A percentile compares a stretch with the other conserved stretches of the same genome.
Conservation (phyloP, 2,888 invertebrate species). For the Notodonta dromedarius region DNA sequence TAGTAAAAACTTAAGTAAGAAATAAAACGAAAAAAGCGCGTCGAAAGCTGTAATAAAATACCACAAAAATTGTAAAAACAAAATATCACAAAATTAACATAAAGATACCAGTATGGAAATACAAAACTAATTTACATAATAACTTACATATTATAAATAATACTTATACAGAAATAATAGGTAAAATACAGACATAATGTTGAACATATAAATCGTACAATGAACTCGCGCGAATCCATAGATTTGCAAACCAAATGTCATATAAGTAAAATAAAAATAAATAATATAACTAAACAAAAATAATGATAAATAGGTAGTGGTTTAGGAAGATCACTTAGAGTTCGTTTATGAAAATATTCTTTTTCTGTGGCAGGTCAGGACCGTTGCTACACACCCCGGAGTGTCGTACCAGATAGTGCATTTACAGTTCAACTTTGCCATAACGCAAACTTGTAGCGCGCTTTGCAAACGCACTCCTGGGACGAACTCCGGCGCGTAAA, state of each 20-base stretch:
- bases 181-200: conserved; percentile 32
- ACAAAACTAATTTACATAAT: conserved; percentile 31
- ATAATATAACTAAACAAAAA: conserved; percentile 27
- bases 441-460: conserved; percentile 79
- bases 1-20: conserved; percentile 12
- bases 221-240: conserved; percentile 27
- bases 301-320: conserved; percentile 17
- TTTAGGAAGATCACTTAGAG: conserved; percentile 55
- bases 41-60: conserved; percentile 56
- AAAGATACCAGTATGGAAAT: conserved; percentile 21
- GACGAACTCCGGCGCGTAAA: conserved; percentile 93
- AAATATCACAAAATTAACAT: conserved; percentile 42
- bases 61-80: conserved; percentile 33
- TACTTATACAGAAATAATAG: conserved; percentile 33
- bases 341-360: conserved; percentile 59
- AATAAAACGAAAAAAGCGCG: conserved; percentile 57
- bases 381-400: conserved; percentile 86
- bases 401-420: conserved; percentile 99
- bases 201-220: conserved; percentile 34
- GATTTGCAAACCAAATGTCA: conserved; percentile 25
- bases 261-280: conserved; percentile 30
- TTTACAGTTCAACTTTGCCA: conserved; percentile 92
- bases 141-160: conserved; percentile 34
- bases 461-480: conserved; percentile 99
- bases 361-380: conserved; percentile 64